These are phyloP conservation scores for Gopherus evgoodei DNA, from an alignment of 2,113 vertebrate species.

Conservation along the genomic window DNA sequence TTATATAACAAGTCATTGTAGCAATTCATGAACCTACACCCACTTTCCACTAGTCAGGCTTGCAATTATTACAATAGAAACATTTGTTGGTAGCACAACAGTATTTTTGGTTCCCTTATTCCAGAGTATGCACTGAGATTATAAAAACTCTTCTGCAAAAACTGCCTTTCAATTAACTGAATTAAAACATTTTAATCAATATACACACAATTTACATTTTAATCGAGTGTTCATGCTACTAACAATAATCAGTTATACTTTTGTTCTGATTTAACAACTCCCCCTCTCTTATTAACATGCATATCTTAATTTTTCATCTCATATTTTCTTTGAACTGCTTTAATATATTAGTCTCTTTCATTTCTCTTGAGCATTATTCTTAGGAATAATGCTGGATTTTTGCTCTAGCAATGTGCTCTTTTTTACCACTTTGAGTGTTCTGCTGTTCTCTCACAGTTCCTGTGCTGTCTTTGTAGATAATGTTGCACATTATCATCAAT, in stretches of 20 bases:
- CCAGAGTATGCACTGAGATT: background rate
- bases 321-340: background rate
- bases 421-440: slow-evolving; percentile 12
- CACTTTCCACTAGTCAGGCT: background rate
- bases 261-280: background rate
- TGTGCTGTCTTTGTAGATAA: slow-evolving; percentile 53
- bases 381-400: slow-evolving; percentile 10
- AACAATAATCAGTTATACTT: background rate
- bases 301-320: background rate
- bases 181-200: background rate
- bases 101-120: background rate
- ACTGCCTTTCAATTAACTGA: background rate
- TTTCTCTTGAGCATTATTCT: slow-evolving; percentile 14
- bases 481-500: slow-evolving; percentile 8
- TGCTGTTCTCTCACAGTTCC: background rate
- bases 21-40: background rate
- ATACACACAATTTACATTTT: background rate
- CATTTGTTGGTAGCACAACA: background rate
- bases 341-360: background rate
- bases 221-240: background rate
- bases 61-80: background rate
- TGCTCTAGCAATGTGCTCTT: background rate
- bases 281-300: background rate
- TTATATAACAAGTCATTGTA: background rate
- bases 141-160: background rate